A percentile compares a stretch with the other conserved stretches of the same genome.
Conservation (phyloP, 2,113 vertebrate species). For the Scortum barcoo region DNA sequence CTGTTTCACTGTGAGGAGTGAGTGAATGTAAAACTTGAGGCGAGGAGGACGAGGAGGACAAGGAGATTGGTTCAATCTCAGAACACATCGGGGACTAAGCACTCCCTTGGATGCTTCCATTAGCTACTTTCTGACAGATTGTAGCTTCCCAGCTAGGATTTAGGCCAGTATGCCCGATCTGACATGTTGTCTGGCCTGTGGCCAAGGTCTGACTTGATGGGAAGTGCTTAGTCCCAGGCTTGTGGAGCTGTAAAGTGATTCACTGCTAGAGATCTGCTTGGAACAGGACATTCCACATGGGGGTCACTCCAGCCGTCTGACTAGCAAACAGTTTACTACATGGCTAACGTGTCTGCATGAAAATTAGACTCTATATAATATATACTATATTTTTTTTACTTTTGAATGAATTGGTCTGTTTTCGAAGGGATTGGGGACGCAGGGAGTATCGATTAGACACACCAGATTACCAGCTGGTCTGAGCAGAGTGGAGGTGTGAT, state of each 20-base stretch:
- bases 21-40: conserved; percentile 90
- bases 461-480: conserved; percentile 75
- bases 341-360: conserved; percentile 75
- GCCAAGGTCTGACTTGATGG: conserved; percentile 17
- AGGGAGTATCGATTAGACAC: conserved; percentile 36
- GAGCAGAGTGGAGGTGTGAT: conserved; percentile 61
- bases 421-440: conserved; percentile 10
- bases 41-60: conserved; percentile 82
- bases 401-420: conserved; percentile 43
- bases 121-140: conserved; percentile 17
- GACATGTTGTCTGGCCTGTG: not conserved
- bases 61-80: conserved; percentile 88
- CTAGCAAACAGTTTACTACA: conserved; percentile 52
- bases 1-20: conserved; percentile 98
- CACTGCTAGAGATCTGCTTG: conserved; percentile 64
- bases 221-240: conserved; percentile 31
- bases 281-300: conserved; percentile 92
- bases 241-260: conserved; percentile 48
- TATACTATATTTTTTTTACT: conserved; percentile 58
- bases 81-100: conserved; percentile 23
- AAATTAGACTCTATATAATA: conserved; percentile 58
- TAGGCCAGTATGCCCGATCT: conserved; percentile 29
- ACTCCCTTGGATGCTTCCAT: conserved; percentile 33
- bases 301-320: conserved; percentile 68
- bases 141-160: conserved; percentile 27